A percentile compares a stretch with the other conserved stretches of the same genome.
These are phyloP conservation scores for Vipera latastei DNA, from an alignment of 2,797 vertebrate species.

Conservation along the genomic window DNA sequence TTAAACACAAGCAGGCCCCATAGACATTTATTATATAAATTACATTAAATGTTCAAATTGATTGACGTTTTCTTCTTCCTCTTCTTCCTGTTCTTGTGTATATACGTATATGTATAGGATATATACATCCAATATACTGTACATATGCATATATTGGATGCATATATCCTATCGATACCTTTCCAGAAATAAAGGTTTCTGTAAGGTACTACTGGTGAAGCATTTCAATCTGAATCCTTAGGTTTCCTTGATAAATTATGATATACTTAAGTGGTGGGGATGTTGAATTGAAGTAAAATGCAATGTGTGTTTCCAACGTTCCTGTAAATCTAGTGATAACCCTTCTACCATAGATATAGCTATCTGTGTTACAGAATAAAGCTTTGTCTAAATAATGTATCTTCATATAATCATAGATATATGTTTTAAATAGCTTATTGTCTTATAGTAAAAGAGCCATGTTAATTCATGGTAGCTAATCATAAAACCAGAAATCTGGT, in stretches of 20 bases:
- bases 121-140: not conserved
- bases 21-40: too few species aligned
- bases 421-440: not conserved
- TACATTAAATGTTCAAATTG: too few species aligned
- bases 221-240: not conserved
- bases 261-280: too few species aligned
- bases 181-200: not conserved
- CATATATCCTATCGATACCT: not conserved
- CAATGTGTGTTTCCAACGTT: not conserved
- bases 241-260: not conserved
- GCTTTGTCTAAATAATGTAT: not conserved
- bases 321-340: not conserved
- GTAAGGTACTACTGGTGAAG: not conserved
- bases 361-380: not conserved
- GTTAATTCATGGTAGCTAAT: not conserved
- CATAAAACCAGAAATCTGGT: not conserved
- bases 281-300: not conserved
- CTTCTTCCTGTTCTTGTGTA: not conserved
- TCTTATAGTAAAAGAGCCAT: not conserved
- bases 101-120: not conserved
- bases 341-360: not conserved
- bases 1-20: not conserved
- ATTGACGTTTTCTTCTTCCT: not conserved
- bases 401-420: not conserved
- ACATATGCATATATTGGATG: not conserved